Evolutionary conservation across 2,797 vertebrate genomes (phyloP).

Genomic region (Hippopotamyrus pictus): DNA sequence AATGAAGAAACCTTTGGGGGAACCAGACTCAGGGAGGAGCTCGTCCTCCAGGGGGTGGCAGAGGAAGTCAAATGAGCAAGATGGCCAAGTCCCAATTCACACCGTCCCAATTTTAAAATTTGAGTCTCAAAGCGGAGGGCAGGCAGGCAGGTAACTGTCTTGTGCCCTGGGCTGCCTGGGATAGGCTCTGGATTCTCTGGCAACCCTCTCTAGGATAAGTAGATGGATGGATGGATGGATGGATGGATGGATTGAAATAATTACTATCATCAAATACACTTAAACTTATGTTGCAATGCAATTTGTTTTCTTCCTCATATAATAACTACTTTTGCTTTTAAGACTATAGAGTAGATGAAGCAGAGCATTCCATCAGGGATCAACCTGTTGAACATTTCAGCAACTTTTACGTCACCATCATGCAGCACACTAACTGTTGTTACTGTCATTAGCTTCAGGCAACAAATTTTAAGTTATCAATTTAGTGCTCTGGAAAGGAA

Average conservation of each 20-base stretch:
- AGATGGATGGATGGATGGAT: background rate
- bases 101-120: background rate
- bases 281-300: background rate
- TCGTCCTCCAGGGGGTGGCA: background rate
- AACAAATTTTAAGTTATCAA: background rate
- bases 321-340: background rate
- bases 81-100: background rate
- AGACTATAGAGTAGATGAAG: background rate
- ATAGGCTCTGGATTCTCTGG: background rate
- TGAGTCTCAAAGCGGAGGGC: background rate
- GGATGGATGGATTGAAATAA: background rate
- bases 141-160: background rate
- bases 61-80: background rate
- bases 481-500: background rate
- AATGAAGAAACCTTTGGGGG: background rate
- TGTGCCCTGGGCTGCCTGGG: background rate
- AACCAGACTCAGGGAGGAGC: background rate
- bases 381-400: background rate
- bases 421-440: background rate
- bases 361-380: background rate
- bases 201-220: background rate
- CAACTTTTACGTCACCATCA: background rate
- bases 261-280: background rate
- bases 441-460: background rate
- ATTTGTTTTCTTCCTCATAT: background rate